These are phyloP conservation scores for Gymnothorax reevesii DNA, from an alignment of 2,797 vertebrate species.

Conservation along the genomic window DNA sequence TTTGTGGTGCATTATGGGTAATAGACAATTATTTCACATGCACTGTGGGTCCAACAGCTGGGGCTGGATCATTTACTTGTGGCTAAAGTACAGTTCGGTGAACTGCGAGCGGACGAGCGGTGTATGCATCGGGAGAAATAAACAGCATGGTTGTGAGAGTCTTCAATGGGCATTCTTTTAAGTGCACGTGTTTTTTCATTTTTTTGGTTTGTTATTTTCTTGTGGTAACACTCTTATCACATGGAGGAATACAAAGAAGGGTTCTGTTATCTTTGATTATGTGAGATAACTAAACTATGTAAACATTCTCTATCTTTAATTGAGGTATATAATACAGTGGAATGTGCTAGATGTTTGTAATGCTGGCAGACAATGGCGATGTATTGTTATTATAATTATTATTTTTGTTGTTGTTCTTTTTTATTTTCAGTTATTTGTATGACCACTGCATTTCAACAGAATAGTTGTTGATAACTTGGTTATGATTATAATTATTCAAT, in stretches of 20 bases:
- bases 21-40: neutral
- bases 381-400: neutral
- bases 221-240: neutral
- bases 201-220: neutral
- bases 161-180: neutral
- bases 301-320: neutral
- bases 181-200: neutral
- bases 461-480: neutral
- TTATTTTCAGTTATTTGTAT: neutral
- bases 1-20: neutral
- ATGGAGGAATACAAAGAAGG: neutral
- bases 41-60: slow-evolving; percentile 22
- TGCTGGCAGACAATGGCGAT: neutral
- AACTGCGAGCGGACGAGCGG: slow-evolving; percentile 39
- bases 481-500: neutral
- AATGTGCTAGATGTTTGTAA: neutral
- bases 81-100: neutral
- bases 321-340: neutral
- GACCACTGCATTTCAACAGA: neutral
- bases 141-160: neutral
- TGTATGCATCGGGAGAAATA: slow-evolving; percentile 39
- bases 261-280: neutral
- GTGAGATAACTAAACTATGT: slow-evolving; percentile 5
- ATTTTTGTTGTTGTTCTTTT: neutral
- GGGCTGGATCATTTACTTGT: slow-evolving; percentile 38